A percentile compares a stretch with the other conserved stretches of the same genome.
Evolutionary conservation across 2,888 invertebrate species (phyloP).

Genomic region (Drosophila colorata): DNA sequence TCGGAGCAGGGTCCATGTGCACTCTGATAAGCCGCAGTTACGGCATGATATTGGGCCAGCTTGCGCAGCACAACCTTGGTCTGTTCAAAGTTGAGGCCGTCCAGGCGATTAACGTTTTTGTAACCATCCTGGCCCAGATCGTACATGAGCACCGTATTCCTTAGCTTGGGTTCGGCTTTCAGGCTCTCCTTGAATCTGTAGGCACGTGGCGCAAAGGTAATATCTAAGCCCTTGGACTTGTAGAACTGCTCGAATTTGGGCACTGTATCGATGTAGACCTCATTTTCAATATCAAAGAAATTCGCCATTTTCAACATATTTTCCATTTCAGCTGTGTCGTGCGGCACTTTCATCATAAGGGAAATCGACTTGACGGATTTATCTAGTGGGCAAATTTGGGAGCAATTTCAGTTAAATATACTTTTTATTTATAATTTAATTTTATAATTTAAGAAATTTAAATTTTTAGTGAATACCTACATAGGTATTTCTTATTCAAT

Average conservation of each 20-base stretch:
- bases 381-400: conserved; percentile 42
- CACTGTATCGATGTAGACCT: conserved; percentile 63
- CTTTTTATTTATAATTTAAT: too few relatives aligned
- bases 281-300: conserved; percentile 69
- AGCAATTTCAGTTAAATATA: not conserved
- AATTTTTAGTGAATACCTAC: too few relatives aligned
- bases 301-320: conserved; percentile 59
- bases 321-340: conserved; percentile 56
- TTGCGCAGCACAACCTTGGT: conserved; percentile 74
- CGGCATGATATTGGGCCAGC: conserved; percentile 83
- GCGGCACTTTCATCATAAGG: conserved; percentile 79
- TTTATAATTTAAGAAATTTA: not conserved
- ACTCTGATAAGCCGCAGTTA: conserved; percentile 66
- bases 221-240: conserved; percentile 50
- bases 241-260: conserved; percentile 74
- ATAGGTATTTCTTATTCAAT: too few relatives aligned
- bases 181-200: conserved; percentile 48
- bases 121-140: conserved; percentile 77
- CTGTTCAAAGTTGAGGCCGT: conserved; percentile 78
- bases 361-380: conserved; percentile 49
- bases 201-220: conserved; percentile 59
- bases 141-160: conserved; percentile 72
- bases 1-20: conserved; percentile 57
- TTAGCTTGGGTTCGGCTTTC: conserved; percentile 48
- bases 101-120: conserved; percentile 76